A percentile compares a stretch with the other conserved stretches of the same genome.
These are phyloP conservation scores for Trichopoda pennipes DNA, from an alignment of 2,888 invertebrate genomes.

Conservation along the genomic window DNA sequence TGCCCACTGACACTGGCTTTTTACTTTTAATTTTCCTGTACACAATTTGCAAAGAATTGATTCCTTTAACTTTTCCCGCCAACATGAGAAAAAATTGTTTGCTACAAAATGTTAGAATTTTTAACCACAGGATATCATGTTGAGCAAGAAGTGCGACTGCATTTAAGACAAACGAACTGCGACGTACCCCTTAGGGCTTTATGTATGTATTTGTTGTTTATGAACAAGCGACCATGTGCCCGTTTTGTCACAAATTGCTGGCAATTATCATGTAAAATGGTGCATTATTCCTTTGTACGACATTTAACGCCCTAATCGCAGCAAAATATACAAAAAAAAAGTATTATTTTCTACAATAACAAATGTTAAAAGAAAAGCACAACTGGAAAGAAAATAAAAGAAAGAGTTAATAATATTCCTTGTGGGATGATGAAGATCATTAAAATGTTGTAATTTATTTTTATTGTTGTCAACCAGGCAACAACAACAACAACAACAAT, in stretches of 20 bases:
- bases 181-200: slow-evolving; percentile 32
- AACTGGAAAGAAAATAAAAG: too few species aligned
- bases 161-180: slow-evolving; percentile 36
- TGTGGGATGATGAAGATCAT: slow-evolving; percentile 32
- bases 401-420: slow-evolving; percentile 38
- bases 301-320: slow-evolving; percentile 50
- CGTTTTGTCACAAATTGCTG: slow-evolving; percentile 59
- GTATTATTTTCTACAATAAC: too few species aligned
- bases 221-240: slow-evolving; percentile 43
- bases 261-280: slow-evolving; percentile 58
- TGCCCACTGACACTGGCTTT: too few species aligned
- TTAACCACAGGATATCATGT: slow-evolving; percentile 58
- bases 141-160: slow-evolving; percentile 38
- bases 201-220: slow-evolving; percentile 9
- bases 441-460: slow-evolving; percentile 22
- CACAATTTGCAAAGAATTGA: slow-evolving; percentile 6
- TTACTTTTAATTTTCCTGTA: too few species aligned
- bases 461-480: slow-evolving; percentile 32
- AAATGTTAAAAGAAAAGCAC: slow-evolving; percentile 25
- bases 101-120: slow-evolving; percentile 11
- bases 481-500: too few species aligned
- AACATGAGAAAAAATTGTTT: background rate
- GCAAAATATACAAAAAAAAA: slow-evolving; percentile 37
- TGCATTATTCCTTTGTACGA: slow-evolving; percentile 51
- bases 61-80: slow-evolving; percentile 4